Evolutionary conservation across 2,888 invertebrate genomes (phyloP).

Genomic region (Adineta ricciae): DNA sequence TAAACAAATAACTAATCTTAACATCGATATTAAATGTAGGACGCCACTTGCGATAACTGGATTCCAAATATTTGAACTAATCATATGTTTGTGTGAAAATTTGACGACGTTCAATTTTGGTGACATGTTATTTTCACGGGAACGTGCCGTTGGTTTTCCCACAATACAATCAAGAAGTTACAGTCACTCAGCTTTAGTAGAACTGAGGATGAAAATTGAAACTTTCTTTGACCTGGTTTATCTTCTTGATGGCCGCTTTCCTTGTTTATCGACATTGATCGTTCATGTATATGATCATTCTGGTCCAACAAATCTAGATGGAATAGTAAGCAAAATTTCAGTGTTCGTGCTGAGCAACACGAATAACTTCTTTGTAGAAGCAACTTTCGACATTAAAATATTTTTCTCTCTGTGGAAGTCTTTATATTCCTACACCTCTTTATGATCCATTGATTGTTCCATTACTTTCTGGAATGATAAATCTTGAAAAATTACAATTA

Average conservation of each 20-base stretch:
- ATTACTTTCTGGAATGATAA: slow-evolving; percentile 5
- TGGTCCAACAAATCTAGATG: not conserved
- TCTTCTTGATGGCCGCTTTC: not conserved
- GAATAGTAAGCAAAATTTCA: not conserved
- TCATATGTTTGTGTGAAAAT: not conserved
- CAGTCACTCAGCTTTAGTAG: not conserved
- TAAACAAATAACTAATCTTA: not conserved
- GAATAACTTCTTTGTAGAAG: not conserved
- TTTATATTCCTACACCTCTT: not conserved
- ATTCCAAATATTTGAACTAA: not conserved
- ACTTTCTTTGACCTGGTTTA: not conserved
- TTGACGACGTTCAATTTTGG: not conserved
- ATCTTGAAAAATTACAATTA: slow-evolving; percentile 2
- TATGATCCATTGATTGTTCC: not conserved
- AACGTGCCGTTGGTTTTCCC: not conserved
- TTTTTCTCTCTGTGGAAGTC: not conserved
- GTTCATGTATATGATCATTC: not conserved
- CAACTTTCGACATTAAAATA: not conserved
- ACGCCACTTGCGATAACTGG: not conserved
- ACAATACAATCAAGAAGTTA: not conserved
- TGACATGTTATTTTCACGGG: not conserved
- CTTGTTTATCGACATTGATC: not conserved
- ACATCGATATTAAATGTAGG: not conserved
- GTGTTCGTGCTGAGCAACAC: not conserved
- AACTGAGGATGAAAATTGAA: not conserved